Evolutionary conservation across 2,888 invertebrate genomes (phyloP), one percentile per base, ranked within the genome.

Genomic region (Therioaphis trifolii): DNA sequence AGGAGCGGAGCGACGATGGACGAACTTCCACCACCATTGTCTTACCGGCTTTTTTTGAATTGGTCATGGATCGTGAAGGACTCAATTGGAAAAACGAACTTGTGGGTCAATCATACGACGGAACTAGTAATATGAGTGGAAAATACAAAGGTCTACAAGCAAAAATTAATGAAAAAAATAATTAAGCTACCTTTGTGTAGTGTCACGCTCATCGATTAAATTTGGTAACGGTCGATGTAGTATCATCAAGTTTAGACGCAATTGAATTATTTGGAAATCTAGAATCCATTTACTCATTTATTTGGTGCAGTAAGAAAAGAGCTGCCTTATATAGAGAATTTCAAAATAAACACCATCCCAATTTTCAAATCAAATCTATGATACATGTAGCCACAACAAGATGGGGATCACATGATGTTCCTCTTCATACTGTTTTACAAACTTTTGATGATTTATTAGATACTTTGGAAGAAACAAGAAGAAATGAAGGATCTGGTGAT

Each of bases 61-160:
- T 55, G 63, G 43, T 77, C n/a, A 29, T 52, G 21, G 43, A 61
- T 21, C 29, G n/a, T 29, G 27, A 43, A 29, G 58, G 43, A 12
- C 35, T 77, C 9, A 21, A 77, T 40, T 77, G 63, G 77, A 77
- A 77, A 77, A 55, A 40, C 4, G 12, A 61, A 40, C 61, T 77
- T 55, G 77, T 77, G 35, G 77, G 63, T 43, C 77, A 77, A 40
- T 77, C 63, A 35, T 61, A 63, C 14, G 77, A 77, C 29, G 24
- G 76, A 4, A 43, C 74, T 24, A 49, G 21, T 52, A 74, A 74
- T 21, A 74, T 74, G 74, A n/a, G 74, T 43, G 29, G 21, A 7
- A 21, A 74, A 49, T 74, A 49, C 15, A 49, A 74, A 21, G 49
- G 74, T 1, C 21, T 74, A 49, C 74, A 74, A 24, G 74, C 74